Conservation (phyloP, 2,797 vertebrate species). For the Microctenopoma lineatum region DNA sequence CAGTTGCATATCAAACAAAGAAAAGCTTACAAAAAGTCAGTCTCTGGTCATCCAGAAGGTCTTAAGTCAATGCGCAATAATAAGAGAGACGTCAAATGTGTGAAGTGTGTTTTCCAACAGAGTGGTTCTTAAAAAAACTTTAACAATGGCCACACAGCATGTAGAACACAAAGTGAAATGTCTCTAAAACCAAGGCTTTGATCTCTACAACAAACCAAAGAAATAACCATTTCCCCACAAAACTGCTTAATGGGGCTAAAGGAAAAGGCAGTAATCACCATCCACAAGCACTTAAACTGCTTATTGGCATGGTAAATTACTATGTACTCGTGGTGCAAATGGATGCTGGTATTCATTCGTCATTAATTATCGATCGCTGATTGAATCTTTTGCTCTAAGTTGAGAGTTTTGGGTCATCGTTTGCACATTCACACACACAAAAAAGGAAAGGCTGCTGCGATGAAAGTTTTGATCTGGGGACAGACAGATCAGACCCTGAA, state of each 20-base stretch:
- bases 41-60: slow-evolving; percentile 66
- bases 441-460: slow-evolving; percentile 4
- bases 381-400: slow-evolving; percentile 18
- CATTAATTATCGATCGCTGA: slow-evolving; percentile 62
- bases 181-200: slow-evolving; percentile 57
- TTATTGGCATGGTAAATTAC: slow-evolving; percentile 34
- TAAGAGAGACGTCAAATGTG: slow-evolving; percentile 43
- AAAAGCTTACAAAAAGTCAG: slow-evolving; percentile 42
- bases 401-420: slow-evolving; percentile 42
- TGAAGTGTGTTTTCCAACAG: slow-evolving; percentile 64
- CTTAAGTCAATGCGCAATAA: slow-evolving; percentile 61
- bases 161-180: slow-evolving; percentile 61
- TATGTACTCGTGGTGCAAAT: slow-evolving; percentile 26
- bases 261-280: slow-evolving; percentile 35
- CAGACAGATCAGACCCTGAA: slow-evolving; percentile 20
- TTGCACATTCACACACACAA: slow-evolving; percentile 31
- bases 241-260: slow-evolving; percentile 49
- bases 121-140: slow-evolving; percentile 56
- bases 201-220: slow-evolving; percentile 53
- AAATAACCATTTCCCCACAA: slow-evolving; percentile 47
- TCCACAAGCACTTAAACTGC: slow-evolving; percentile 31
- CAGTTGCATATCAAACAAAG: slow-evolving; percentile 60
- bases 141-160: slow-evolving; percentile 67
- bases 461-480: slow-evolving; percentile 12
- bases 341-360: slow-evolving; percentile 35